Conservation (phyloP, 2,888 invertebrate genomes). For the Eledona agricola region DNA sequence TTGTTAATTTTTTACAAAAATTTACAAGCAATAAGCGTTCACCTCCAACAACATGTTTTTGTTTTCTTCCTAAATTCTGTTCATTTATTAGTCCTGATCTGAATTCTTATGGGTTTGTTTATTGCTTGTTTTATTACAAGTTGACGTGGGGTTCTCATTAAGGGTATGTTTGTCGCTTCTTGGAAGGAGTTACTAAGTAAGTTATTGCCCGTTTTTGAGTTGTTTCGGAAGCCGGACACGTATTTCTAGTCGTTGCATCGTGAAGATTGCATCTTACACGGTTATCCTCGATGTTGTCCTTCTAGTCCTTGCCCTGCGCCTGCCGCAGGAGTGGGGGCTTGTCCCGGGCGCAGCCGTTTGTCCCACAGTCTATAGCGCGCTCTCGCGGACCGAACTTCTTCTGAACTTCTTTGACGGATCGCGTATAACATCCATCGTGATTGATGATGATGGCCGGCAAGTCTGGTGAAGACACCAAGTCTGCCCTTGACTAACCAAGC, state of each 20-base stretch:
- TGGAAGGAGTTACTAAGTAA: too few relatives aligned
- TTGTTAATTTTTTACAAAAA: too few relatives aligned
- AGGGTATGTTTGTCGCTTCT: too few relatives aligned
- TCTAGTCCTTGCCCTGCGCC: slow-evolving; percentile 51
- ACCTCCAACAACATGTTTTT: too few relatives aligned
- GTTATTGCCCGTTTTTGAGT: too few relatives aligned
- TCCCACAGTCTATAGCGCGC: slow-evolving; percentile 57
- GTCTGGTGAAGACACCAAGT: slow-evolving; percentile 14
- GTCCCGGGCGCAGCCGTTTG: slow-evolving; percentile 62
- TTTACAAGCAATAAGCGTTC: too few relatives aligned
- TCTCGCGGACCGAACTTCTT: slow-evolving; percentile 47
- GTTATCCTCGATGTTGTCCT: slow-evolving; percentile 47
- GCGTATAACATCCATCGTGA: slow-evolving; percentile 31
- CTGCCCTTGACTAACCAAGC: slow-evolving; percentile 20
- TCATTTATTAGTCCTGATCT: too few relatives aligned
- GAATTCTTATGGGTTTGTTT: too few relatives aligned
- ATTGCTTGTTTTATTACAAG: too few relatives aligned
- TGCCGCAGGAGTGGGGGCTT: slow-evolving; percentile 59
- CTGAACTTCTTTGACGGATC: slow-evolving; percentile 21
- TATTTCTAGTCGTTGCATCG: slow-evolving; percentile 8
- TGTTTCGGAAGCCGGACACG: background rate
- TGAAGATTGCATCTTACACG: slow-evolving; percentile 43
- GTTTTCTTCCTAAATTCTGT: too few relatives aligned
- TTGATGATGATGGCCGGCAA: slow-evolving; percentile 33
- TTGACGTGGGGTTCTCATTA: too few relatives aligned